Percentiles rank a stretch among this genome's conserved stretches.
These are phyloP conservation scores for Endomychus coccineus DNA, from an alignment of 2,888 invertebrate genomes.

Conservation along the genomic window DNA sequence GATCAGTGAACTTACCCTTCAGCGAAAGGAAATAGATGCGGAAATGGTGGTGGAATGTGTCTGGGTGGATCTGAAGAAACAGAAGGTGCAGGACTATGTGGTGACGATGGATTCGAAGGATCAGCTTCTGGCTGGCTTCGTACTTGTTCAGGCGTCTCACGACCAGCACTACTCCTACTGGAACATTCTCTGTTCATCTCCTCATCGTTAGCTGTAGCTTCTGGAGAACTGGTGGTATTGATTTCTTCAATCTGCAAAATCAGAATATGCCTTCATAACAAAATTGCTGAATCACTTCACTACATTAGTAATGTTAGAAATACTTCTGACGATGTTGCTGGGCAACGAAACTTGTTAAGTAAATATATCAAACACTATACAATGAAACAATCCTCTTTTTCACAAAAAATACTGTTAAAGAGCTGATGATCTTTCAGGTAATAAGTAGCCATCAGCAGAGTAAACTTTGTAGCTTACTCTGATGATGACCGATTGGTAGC, in stretches of 20 bases:
- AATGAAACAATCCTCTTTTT: too few relatives aligned
- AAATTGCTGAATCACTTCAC: too few relatives aligned
- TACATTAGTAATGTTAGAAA: too few relatives aligned
- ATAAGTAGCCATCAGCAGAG: too few relatives aligned
- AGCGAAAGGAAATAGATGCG: slow-evolving; percentile 60
- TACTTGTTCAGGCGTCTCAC: slow-evolving; percentile 30
- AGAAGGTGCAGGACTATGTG: slow-evolving; percentile 52
- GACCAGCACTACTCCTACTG: slow-evolving; percentile 36
- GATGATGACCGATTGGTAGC: too few relatives aligned
- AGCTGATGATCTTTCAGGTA: too few relatives aligned
- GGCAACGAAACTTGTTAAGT: too few relatives aligned
- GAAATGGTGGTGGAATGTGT: slow-evolving; percentile 52
- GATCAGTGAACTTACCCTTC: slow-evolving; percentile 55
- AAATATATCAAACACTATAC: too few relatives aligned
- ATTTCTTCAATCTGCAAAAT: slow-evolving; percentile 32
- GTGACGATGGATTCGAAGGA: slow-evolving; percentile 40
- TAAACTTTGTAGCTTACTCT: too few relatives aligned
- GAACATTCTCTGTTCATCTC: slow-evolving; percentile 38
- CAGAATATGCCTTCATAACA: too few relatives aligned
- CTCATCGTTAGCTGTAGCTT: slow-evolving; percentile 32
- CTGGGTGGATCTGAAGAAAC: slow-evolving; percentile 54
- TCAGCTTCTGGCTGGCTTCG: slow-evolving; percentile 30
- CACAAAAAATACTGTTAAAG: too few relatives aligned
- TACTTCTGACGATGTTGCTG: too few relatives aligned
- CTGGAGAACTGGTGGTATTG: slow-evolving; percentile 34